Evolutionary conservation across 2,797 vertebrate species (phyloP), one percentile per base, ranked within the genome.

Genomic region (Champsocephalus esox): DNA sequence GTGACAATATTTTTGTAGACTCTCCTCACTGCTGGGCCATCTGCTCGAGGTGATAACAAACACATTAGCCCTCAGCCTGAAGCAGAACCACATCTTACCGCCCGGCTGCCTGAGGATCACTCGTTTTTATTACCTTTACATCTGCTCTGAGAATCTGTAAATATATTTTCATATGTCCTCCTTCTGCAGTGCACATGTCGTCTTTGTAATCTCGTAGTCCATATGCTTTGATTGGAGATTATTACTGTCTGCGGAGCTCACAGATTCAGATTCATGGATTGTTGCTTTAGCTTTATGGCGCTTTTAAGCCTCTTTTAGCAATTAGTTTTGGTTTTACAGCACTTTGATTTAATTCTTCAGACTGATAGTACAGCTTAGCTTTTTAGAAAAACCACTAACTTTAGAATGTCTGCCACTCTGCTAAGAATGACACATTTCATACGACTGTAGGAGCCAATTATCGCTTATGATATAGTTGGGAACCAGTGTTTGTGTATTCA

Each of bases 1-100:
- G 17, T 51, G 55, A 21, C 14, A 16, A 7, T 68, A 61, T 28
- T 14, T 55, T 16, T 32, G 46, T 60, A 17, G 19, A 28, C 41
- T 68, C 61, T 74, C 48, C 71, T 80, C 49, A 66, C 68, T 14
- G 58, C 82, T 82, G 74, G 46, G 71, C 87, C 86, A 76, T 86
- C 91, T 90, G 89, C 73, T 85, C 16, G 2, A 73, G 57, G 72
- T 84, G 83, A 90, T 90, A 90, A 90, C 82, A 86, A 84, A 89
- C 88, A 82, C 71, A 80, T 87, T 62, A 77, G 62, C 52, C 67
- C 60, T 56, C 74, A 73, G 49, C 79, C 76, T 77, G 78, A 82
- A 77, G 70, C 79, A 49, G 72, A 83, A 81, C 78, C 80, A 66
- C 61, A 75, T 62, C 58, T 63, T 61, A 50, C 38, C 19, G 19